Conservation (phyloP, 2,888 invertebrate species). For the Cataglyphis rosenhaueri region DNA sequence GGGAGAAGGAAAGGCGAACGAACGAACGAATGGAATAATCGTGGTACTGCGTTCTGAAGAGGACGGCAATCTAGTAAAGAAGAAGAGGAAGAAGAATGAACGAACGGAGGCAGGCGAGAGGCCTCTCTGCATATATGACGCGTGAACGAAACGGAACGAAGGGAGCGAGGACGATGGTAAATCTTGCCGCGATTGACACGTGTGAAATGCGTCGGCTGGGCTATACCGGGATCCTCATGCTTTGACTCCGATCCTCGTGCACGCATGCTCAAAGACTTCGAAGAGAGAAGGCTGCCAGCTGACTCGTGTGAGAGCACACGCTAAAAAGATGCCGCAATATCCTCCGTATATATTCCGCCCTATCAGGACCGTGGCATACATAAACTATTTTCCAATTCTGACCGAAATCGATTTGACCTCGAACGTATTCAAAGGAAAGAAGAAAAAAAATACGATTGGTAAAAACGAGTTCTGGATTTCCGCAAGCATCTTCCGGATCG, state of each 20-base stretch:
- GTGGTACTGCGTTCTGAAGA: no score
- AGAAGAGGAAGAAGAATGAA: not conserved
- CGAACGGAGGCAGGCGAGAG: constrained; percentile 54
- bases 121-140: constrained; percentile 46
- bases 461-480: constrained; percentile 54
- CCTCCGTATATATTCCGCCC: constrained; percentile 40
- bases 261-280: constrained; percentile 44
- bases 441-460: constrained; percentile 44
- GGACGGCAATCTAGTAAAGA: no score
- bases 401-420: constrained; percentile 83
- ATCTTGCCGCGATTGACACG: constrained; percentile 83
- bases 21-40: constrained; percentile 61
- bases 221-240: constrained; percentile 72
- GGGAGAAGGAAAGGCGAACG: constrained; percentile 69
- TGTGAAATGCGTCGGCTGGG: constrained; percentile 82
- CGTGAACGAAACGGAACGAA: constrained; percentile 49
- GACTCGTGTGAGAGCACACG: constrained; percentile 26
- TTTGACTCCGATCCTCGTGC: constrained; percentile 68
- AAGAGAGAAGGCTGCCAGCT: constrained; percentile 38
- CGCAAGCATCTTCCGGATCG: constrained; percentile 44
- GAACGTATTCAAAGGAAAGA: constrained; percentile 62
- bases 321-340: constrained; percentile 48
- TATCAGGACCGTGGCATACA: constrained; percentile 56
- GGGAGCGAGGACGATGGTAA: constrained; percentile 76
- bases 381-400: constrained; percentile 82